Conservation (phyloP, 2,113 vertebrate genomes). For the Sterrhoptilus dennistouni region DNA sequence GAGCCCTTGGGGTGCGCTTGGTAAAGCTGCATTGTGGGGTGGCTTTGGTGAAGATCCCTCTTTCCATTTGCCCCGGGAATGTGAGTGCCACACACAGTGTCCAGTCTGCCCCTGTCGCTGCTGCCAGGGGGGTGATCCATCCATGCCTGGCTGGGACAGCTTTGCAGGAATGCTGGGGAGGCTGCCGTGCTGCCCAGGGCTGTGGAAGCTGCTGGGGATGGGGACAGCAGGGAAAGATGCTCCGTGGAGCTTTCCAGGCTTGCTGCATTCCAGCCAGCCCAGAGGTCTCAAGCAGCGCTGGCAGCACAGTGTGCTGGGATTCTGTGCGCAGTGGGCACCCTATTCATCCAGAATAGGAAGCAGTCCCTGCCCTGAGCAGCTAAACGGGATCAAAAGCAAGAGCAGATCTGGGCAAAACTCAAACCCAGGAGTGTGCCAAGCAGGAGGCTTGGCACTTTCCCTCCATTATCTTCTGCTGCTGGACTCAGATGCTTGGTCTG, state of each 20-base stretch:
- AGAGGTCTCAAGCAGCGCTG: not conserved
- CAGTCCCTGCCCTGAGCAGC: not conserved
- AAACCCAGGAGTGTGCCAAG: conserved; percentile 29
- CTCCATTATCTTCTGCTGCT: conserved; percentile 57
- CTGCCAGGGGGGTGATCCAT: not conserved
- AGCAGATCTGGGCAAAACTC: not conserved
- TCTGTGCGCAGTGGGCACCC: not conserved
- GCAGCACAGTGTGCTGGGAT: not conserved
- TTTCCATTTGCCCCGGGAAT: not conserved
- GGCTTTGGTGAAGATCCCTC: not conserved
- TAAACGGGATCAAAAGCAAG: not conserved
- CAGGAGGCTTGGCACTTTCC: conserved; percentile 46
- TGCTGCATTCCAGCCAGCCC: conserved; percentile 6
- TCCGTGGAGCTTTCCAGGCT: not conserved
- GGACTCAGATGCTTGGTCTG: not conserved
- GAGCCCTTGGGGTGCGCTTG: not conserved
- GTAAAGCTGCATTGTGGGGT: not conserved
- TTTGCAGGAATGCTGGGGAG: not conserved
- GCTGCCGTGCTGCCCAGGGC: not conserved
- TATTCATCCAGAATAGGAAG: conserved; percentile 19
- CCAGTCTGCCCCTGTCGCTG: not conserved
- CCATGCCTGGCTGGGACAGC: not conserved
- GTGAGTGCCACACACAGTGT: not conserved
- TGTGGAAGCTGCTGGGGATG: not conserved
- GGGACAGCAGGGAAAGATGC: not conserved